These are phyloP conservation scores for Drosophila recens DNA, from an alignment of 2,888 invertebrate genomes.

Conservation along the genomic window DNA sequence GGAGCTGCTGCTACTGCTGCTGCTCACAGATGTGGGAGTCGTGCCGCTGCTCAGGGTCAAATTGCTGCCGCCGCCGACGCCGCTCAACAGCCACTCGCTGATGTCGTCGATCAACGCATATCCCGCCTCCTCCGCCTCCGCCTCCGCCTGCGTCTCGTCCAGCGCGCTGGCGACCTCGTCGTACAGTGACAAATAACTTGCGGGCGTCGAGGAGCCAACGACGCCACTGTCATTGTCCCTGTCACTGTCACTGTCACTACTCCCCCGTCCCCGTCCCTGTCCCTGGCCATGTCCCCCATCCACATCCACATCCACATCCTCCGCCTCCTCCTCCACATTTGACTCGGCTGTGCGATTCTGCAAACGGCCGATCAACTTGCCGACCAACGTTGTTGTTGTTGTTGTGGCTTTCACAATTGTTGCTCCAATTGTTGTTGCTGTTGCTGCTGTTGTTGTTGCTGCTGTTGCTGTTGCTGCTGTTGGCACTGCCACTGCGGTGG, in stretches of 20 bases:
- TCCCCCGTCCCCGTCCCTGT: conserved; percentile 6
- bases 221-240: conserved; percentile 8
- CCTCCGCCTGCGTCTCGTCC: conserved; percentile 52
- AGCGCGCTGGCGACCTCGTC: conserved; percentile 57
- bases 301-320: background rate
- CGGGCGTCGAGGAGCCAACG: conserved; percentile 43
- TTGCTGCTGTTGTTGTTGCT: conserved; percentile 13
- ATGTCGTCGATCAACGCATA: conserved; percentile 72
- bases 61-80: conserved; percentile 40
- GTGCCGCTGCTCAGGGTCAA: conserved; percentile 25
- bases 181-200: conserved; percentile 55
- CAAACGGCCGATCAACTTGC: conserved; percentile 55
- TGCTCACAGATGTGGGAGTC: conserved; percentile 26
- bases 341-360: conserved; percentile 36
- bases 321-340: conserved; percentile 2
- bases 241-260: background rate
- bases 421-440: conserved; percentile 31
- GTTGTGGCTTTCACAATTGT: conserved; percentile 27
- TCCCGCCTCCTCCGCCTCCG: conserved; percentile 60
- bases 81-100: conserved; percentile 70
- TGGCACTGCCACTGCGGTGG: conserved; percentile 28
- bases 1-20: conserved; percentile 33
- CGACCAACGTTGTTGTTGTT: conserved; percentile 41
- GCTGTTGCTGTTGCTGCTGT: conserved; percentile 18
- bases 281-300: too few relatives aligned